phyloP scores from a whole-genome alignment of 2,797 vertebrate species.

The Mormyrus hasselquistii region DNA sequence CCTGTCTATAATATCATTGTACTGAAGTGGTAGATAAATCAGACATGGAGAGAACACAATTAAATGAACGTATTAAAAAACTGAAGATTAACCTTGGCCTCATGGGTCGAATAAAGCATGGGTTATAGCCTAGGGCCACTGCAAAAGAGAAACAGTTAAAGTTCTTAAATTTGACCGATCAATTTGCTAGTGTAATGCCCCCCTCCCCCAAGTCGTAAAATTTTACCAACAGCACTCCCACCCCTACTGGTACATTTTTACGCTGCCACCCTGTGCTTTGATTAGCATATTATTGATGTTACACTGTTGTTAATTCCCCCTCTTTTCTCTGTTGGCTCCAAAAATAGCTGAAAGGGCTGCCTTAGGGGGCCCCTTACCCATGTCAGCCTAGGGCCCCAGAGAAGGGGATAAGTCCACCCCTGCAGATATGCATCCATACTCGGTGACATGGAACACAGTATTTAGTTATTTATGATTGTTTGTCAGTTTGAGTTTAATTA shows the following conservation, averaged over 20 bases:
- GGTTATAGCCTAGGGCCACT: neutral
- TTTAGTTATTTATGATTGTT: neutral
- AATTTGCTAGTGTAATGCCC: neutral
- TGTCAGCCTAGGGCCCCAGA: neutral
- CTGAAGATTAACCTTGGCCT: neutral
- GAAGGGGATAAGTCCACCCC: neutral
- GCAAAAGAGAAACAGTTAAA: neutral
- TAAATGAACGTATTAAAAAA: neutral
- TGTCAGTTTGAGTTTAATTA: neutral
- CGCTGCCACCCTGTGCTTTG: neutral
- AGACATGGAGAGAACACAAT: neutral
- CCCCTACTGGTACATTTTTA: neutral
- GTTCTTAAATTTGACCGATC: neutral
- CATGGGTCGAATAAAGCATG: neutral
- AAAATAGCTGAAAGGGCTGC: neutral
- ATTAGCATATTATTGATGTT: neutral
- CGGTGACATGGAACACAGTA: neutral
- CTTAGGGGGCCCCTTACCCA: neutral
- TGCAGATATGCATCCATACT: neutral
- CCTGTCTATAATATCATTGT: neutral
- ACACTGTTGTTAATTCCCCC: neutral
- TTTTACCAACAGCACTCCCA: neutral
- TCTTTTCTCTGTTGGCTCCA: neutral
- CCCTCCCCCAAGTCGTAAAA: neutral
- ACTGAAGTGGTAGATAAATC: neutral